Evolutionary conservation across 2,113 vertebrate species (phyloP).

Genomic region (Petrocephalus microphthalmus): DNA sequence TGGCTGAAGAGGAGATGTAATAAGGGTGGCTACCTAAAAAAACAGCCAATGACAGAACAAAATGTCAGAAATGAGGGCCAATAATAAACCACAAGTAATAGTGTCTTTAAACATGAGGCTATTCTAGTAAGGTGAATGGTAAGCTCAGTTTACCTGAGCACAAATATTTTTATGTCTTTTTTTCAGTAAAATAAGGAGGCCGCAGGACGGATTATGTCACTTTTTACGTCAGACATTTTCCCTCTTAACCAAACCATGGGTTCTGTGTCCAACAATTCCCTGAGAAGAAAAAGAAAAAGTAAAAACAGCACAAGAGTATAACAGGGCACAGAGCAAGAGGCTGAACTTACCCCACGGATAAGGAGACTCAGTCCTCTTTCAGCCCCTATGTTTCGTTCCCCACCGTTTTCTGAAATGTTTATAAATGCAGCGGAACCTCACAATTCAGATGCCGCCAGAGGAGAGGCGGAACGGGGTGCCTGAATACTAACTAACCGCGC

Average conservation of each 20-base stretch:
- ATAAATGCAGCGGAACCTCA: not conserved
- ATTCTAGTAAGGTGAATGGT: not conserved
- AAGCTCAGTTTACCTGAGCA: not conserved
- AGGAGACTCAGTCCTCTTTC: not conserved
- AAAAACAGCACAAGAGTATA: not conserved
- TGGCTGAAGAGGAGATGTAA: not conserved
- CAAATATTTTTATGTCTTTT: not conserved
- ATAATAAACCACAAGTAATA: not conserved
- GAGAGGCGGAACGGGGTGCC: not conserved
- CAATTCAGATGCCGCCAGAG: not conserved
- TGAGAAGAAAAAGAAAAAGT: not conserved
- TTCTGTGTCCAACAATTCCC: not conserved
- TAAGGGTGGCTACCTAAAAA: not conserved
- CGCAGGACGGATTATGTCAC: not conserved
- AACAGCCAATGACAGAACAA: not conserved
- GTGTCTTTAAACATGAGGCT: not conserved
- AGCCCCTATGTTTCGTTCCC: not conserved
- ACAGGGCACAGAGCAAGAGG: not conserved
- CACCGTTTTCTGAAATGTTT: not conserved
- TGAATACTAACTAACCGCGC: not conserved
- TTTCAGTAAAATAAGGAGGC: not conserved
- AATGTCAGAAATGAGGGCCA: not conserved
- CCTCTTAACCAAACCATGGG: not conserved
- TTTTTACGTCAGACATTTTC: conserved; percentile 3
- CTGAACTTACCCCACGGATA: not conserved